Base-by-base conservation (phyloP, 2,888 invertebrate genomes). In the Erynnis tages region DNA sequence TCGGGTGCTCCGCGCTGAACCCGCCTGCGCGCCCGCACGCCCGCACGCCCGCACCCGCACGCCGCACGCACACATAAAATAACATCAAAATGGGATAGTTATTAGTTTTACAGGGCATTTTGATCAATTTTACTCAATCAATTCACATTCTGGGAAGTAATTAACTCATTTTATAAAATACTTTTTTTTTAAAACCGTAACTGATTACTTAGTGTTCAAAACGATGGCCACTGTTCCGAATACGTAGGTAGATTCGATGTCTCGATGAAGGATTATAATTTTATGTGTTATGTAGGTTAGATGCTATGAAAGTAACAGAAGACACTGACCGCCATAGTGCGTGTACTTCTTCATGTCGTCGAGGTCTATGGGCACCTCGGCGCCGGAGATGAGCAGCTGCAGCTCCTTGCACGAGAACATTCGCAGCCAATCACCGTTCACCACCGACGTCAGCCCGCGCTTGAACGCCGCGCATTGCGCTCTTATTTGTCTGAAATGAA, bases 371-470 rank as follows among this genome's bases (percentile, higher is more conserved):
- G 98, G 97, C 60, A 96, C 95, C 67, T 95, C 96, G 0, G 98
- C 97, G 0, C 99, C 99, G 0, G 98, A 98, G 57, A 99, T 96
- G n/a, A 99, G 91, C 52, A 97, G 94, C 81, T 99, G 98, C 54
- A 99, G 90, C 82, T 99, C 99, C 59, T 96, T 94, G 68, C 97
- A 91, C 56, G 90, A 90, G 87, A 99, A 99, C 93, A 99, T 95
- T 53, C 96, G 93, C 60, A 99, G 89, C 98, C 98, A 99, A 60
- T 97, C 94, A 13, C 96, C 91, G 40, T 96, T 95, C 46, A 99
- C 93, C 1, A 99, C 97, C 62, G 97, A 96, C 41, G 95, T 94
- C 50, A 99, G 90, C 0, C 98, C 98, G 63, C 95, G 93, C 48
- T 96, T 94, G 79, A 98, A 98, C 17, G 97, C 96, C 44, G 91